Conservation (phyloP, 2,113 vertebrate species). For the Sceloporus tristichus region DNA sequence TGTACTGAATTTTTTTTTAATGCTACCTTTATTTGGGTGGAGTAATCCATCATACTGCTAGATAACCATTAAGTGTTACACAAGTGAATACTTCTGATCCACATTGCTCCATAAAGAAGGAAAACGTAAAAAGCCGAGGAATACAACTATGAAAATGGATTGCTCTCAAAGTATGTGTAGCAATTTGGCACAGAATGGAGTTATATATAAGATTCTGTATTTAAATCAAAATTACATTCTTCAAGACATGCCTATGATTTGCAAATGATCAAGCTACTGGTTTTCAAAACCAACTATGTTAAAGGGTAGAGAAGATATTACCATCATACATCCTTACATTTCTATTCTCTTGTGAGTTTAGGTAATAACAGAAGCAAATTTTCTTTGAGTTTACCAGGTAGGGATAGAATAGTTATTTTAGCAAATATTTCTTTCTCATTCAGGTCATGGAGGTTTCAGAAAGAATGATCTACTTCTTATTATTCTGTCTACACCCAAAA, state of each 20-base stretch:
- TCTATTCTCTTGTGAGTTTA: slow-evolving; percentile 61
- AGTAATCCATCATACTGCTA: slow-evolving; percentile 42
- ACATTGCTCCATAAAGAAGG: slow-evolving; percentile 27
- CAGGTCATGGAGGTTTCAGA: slow-evolving; percentile 59
- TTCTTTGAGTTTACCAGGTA: slow-evolving; percentile 68
- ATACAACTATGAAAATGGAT: slow-evolving; percentile 31
- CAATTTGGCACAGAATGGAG: neutral
- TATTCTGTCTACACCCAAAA: slow-evolving; percentile 69
- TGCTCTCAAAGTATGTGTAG: slow-evolving; percentile 35
- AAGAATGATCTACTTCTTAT: slow-evolving; percentile 69
- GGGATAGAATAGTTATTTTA: slow-evolving; percentile 66
- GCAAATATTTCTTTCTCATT: slow-evolving; percentile 61
- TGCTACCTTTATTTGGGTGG: slow-evolving; percentile 37
- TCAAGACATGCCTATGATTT: neutral
- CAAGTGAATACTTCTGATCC: slow-evolving; percentile 44
- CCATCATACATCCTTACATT: slow-evolving; percentile 61
- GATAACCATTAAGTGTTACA: slow-evolving; percentile 25
- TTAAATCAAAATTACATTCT: neutral
- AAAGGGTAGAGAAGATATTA: fast-evolving
- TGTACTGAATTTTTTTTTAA: slow-evolving; percentile 42
- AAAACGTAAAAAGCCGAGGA: slow-evolving; percentile 32
- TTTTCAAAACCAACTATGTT: neutral
- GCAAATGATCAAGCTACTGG: neutral
- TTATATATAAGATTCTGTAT: neutral
- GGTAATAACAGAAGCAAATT: slow-evolving; percentile 69